phyloP scores from a whole-genome alignment of 2,888 invertebrate genomes.

The Agrochola lota region DNA sequence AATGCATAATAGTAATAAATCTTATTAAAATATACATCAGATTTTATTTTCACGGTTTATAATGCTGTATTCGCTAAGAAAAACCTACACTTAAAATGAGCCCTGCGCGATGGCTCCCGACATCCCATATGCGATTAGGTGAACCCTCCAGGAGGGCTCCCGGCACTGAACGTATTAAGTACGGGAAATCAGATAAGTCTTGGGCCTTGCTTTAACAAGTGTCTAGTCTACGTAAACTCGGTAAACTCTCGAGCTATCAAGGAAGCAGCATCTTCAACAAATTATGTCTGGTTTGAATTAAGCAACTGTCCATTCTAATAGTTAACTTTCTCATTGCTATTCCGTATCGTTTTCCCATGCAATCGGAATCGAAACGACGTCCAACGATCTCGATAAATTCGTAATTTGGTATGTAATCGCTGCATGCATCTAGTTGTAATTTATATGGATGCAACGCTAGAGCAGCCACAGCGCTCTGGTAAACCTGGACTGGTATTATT shows the following conservation, averaged over 20 bases:
- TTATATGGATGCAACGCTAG: conserved; percentile 66
- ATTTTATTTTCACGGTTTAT: no score
- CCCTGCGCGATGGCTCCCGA: no score
- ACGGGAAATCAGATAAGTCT: background rate
- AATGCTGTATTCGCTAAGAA: no score
- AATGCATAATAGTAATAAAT: no score
- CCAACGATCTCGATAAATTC: conserved; percentile 78
- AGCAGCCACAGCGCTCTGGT: conserved; percentile 36
- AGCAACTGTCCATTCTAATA: conserved; percentile 63
- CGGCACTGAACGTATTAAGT: no score
- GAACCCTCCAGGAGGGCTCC: no score
- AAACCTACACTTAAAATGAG: no score
- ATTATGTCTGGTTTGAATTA: conserved; percentile 58
- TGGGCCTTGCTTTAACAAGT: background rate
- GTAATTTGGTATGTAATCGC: conserved; percentile 80
- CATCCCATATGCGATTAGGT: no score
- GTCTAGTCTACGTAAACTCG: conserved; percentile 13
- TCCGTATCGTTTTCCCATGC: conserved; percentile 74
- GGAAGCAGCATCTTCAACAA: conserved; percentile 48
- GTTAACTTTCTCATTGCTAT: conserved; percentile 71
- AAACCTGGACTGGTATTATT: conserved; percentile 13
- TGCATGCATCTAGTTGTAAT: conserved; percentile 74
- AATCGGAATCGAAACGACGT: conserved; percentile 74
- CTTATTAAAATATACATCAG: no score
- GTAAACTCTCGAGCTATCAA: conserved; percentile 18